Percentiles rank a stretch among this genome's conserved stretches.
Evolutionary conservation across 37 sponge, comb jelly and placozoan genomes (phyloP).

Genomic region (Aplysina aerophoba): DNA sequence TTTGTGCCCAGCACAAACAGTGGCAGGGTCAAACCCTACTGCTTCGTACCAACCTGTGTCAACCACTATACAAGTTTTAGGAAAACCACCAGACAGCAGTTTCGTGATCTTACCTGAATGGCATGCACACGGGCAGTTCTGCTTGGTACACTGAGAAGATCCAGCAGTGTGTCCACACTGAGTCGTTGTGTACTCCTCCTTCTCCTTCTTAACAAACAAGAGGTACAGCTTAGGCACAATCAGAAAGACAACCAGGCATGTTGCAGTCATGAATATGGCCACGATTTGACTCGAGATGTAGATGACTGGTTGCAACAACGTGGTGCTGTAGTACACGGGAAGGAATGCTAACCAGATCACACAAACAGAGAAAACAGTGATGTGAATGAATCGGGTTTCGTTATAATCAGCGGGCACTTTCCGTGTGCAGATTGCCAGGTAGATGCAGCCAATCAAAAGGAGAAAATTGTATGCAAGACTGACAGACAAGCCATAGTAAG

Average conservation of each 20-base stretch:
- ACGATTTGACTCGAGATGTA: background rate
- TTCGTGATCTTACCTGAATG: too few relatives aligned
- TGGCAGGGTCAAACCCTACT: too few relatives aligned
- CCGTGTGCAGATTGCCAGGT: constrained; percentile 24
- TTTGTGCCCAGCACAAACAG: too few relatives aligned
- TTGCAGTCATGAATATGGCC: constrained; percentile 6
- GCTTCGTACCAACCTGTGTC: too few relatives aligned
- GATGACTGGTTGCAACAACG: background rate
- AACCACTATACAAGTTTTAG: too few relatives aligned
- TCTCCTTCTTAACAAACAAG: background rate
- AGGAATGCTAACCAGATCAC: constrained; percentile 53
- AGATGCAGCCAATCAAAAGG: constrained; percentile 46
- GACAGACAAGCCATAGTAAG: constrained; percentile 33
- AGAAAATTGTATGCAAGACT: constrained; percentile 42
- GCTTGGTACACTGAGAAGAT: too few relatives aligned
- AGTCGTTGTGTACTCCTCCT: background rate
- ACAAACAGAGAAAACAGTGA: constrained; percentile 12
- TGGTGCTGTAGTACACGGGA: constrained; percentile 25
- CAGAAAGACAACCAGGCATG: background rate
- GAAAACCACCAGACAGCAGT: too few relatives aligned
- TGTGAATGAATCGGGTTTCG: constrained; percentile 41
- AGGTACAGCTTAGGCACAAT: constrained; percentile 9
- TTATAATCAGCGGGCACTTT: constrained; percentile 46
- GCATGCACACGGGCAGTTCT: too few relatives aligned
- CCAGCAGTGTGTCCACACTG: background rate